A percentile compares a stretch with the other conserved stretches of the same genome.
These are phyloP conservation scores for Ypsolopha sequella DNA, from an alignment of 2,888 invertebrate species.

Conservation along the genomic window DNA sequence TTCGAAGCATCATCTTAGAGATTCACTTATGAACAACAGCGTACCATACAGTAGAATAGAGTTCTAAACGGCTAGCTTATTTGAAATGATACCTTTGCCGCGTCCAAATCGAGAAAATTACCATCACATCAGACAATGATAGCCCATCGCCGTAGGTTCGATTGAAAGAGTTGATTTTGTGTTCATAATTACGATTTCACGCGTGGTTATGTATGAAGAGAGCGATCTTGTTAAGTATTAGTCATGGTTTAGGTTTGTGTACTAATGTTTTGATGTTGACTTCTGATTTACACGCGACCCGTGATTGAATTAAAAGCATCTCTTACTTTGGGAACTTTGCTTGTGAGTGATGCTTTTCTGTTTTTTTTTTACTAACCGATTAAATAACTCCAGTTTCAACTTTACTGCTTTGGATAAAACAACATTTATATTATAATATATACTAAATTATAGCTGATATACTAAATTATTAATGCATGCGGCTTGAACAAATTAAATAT, in stretches of 20 bases:
- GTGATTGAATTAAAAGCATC: too few species aligned
- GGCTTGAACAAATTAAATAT: too few species aligned
- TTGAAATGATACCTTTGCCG: slow-evolving; percentile 2
- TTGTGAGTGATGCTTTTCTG: too few species aligned
- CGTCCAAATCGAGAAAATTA: slow-evolving; percentile 5
- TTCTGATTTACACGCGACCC: slow-evolving; percentile 1
- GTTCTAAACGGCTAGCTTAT: slow-evolving; percentile 3
- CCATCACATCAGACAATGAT: slow-evolving; percentile 4
- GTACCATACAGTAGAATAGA: neutral
- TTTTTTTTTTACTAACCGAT: too few species aligned
- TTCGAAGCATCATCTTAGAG: neutral
- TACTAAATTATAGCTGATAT: too few species aligned
- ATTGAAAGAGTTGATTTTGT: slow-evolving; percentile 33
- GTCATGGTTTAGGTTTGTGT: slow-evolving; percentile 51
- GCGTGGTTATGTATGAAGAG: slow-evolving; percentile 43
- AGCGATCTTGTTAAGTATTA: slow-evolving; percentile 52
- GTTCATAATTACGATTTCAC: slow-evolving; percentile 62
- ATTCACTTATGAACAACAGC: neutral
- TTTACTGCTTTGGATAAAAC: too few species aligned
- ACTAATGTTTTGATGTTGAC: slow-evolving; percentile 12
- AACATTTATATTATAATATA: too few species aligned
- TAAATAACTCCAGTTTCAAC: too few species aligned
- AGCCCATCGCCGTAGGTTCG: slow-evolving; percentile 16
- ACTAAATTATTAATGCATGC: too few species aligned
- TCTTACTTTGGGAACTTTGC: too few species aligned